These are phyloP conservation scores for Rotaria socialis DNA, from an alignment of 2,888 invertebrate genomes.

Conservation along the genomic window DNA sequence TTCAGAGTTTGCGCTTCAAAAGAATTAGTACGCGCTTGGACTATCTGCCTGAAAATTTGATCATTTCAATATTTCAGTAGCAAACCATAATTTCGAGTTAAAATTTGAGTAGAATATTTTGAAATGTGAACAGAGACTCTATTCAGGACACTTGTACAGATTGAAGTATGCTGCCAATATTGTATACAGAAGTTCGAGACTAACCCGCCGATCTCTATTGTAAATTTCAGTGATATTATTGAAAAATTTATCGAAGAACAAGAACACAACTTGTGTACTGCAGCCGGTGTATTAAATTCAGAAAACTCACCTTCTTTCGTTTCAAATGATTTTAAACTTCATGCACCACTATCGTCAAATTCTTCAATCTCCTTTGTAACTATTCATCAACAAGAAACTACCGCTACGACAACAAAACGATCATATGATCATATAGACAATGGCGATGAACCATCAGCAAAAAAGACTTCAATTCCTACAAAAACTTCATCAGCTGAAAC, in stretches of 20 bases:
- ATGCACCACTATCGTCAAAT: neutral
- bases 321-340: neutral
- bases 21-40: too few relatives aligned
- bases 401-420: neutral
- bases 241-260: neutral
- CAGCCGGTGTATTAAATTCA: neutral
- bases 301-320: neutral
- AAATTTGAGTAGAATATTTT: too few relatives aligned
- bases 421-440: neutral
- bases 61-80: too few relatives aligned
- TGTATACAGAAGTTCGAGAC: too few relatives aligned
- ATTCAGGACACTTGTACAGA: too few relatives aligned
- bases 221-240: slow-evolving; percentile 11
- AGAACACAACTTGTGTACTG: neutral
- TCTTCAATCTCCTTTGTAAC: slow-evolving; percentile 4
- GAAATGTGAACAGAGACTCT: too few relatives aligned
- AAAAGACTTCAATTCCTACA: neutral
- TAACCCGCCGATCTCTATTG: neutral
- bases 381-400: neutral
- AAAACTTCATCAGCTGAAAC: neutral
- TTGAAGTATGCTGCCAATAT: too few relatives aligned
- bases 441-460: neutral
- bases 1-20: too few relatives aligned
- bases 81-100: too few relatives aligned
- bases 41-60: too few relatives aligned